Evolutionary conservation across 2,888 invertebrate genomes (phyloP).

Genomic region (Protonemura montana): DNA sequence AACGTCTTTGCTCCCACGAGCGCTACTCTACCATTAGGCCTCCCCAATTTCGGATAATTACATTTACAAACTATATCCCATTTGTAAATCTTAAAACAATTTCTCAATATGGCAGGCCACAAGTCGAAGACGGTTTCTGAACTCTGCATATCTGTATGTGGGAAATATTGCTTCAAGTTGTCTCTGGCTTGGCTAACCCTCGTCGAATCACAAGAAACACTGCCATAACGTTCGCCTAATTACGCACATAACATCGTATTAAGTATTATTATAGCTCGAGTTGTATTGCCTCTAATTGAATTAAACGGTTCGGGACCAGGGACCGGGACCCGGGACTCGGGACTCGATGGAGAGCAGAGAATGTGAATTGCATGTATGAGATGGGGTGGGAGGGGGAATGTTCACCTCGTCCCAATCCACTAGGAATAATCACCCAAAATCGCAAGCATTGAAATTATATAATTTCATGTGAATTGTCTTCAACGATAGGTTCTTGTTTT

Average conservation of each 20-base stretch:
- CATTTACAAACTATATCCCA: conserved; percentile 2
- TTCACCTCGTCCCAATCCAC: too few relatives aligned
- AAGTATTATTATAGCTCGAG: conserved; percentile 50
- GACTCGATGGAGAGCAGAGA: too few relatives aligned
- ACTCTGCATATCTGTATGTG: not conserved
- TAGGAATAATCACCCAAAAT: too few relatives aligned
- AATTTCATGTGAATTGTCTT: too few relatives aligned
- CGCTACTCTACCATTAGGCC: not conserved
- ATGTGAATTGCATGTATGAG: not conserved
- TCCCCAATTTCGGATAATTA: not conserved
- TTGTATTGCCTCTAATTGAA: conserved; percentile 51
- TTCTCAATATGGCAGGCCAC: not conserved
- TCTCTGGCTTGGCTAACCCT: not conserved
- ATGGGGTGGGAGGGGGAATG: not conserved
- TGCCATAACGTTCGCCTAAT: conserved; percentile 50
- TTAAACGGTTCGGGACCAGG: conserved; percentile 48
- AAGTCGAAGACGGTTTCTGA: not conserved
- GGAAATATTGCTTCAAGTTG: not conserved
- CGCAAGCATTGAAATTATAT: too few relatives aligned
- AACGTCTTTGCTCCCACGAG: not conserved
- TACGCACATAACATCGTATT: conserved; percentile 52
- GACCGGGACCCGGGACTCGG: not conserved
- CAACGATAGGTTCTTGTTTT: too few relatives aligned
- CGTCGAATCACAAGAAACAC: conserved; percentile 37
- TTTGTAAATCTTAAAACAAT: conserved; percentile 12